Evolutionary conservation across 1,140 invertebrate species (phyloP).

Genomic region (Cydia pomonella): DNA sequence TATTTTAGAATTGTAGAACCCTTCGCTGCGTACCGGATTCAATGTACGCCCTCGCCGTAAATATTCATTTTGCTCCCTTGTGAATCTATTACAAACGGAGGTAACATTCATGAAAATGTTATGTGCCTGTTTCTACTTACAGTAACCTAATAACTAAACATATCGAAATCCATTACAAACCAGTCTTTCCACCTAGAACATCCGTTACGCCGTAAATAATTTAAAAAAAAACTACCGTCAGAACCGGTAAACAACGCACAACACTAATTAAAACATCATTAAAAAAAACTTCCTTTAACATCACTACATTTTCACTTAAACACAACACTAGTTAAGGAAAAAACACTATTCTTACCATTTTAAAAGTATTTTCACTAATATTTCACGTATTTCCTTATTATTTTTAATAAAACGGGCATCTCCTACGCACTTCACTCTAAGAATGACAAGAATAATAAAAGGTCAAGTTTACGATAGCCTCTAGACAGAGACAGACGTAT

Average conservation of each 20-base stretch:
- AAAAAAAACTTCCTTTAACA: background rate
- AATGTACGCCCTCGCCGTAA: too few species aligned
- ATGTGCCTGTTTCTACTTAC: background rate
- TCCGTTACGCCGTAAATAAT: slow-evolving; percentile 14
- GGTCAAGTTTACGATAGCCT: slow-evolving; percentile 65
- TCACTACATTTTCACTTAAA: background rate
- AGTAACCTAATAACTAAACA: background rate
- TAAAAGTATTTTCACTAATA: slow-evolving; percentile 35
- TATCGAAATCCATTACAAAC: slow-evolving; percentile 1
- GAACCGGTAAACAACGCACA: slow-evolving; percentile 6
- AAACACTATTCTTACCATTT: slow-evolving; percentile 44
- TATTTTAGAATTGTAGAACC: too few species aligned
- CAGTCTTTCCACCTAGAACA: slow-evolving; percentile 3
- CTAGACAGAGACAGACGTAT: slow-evolving; percentile 44
- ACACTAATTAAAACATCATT: slow-evolving; percentile 11
- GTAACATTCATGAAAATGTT: too few species aligned
- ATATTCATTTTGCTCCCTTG: too few species aligned
- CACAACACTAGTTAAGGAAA: slow-evolving; percentile 6
- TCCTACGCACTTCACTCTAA: slow-evolving; percentile 43
- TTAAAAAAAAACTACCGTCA: slow-evolving; percentile 22
- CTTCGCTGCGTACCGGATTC: too few species aligned
- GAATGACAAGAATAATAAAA: slow-evolving; percentile 56
- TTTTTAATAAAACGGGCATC: slow-evolving; percentile 41
- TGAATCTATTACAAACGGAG: too few species aligned
- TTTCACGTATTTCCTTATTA: slow-evolving; percentile 22